phyloP scores from a whole-genome alignment of 92 coral and sea anemone genomes.

The Epizoanthus rinbou region DNA sequence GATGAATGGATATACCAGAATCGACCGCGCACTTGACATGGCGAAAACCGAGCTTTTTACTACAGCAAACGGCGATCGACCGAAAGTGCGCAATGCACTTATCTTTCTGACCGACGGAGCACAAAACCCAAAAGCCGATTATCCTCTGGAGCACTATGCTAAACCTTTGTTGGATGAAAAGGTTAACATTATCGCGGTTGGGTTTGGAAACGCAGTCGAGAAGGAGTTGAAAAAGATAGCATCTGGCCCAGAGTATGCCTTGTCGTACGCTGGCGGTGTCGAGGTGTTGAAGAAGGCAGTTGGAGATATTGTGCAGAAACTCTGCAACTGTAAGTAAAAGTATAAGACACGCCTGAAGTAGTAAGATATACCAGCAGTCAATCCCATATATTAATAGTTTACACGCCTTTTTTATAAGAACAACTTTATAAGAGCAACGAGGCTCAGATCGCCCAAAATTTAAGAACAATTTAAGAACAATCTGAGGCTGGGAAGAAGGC shows the following conservation, averaged over 20 bases:
- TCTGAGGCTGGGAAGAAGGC: too few relatives aligned
- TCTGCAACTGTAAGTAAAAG: constrained; percentile 34
- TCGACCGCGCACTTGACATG: neutral
- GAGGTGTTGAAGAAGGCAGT: constrained; percentile 28
- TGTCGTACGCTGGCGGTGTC: constrained; percentile 16
- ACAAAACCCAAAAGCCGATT: neutral
- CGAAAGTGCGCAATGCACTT: constrained; percentile 14
- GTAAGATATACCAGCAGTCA: neutral
- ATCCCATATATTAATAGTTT: neutral
- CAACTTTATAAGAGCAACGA: too few relatives aligned
- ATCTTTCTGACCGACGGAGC: constrained; percentile 31
- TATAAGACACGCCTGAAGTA: too few relatives aligned
- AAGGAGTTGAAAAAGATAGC: constrained; percentile 6
- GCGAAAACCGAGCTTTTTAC: neutral
- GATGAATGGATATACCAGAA: constrained; percentile 15
- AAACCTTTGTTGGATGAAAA: neutral
- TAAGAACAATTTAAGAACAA: too few relatives aligned
- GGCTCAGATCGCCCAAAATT: too few relatives aligned
- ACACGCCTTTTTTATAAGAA: too few relatives aligned
- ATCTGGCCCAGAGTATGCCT: neutral
- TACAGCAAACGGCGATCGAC: constrained; percentile 13
- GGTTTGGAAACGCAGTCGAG: neutral
- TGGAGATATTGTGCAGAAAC: neutral
- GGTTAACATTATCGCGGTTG: constrained; percentile 16
- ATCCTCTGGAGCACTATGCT: neutral